phyloP scores from a whole-genome alignment of 2,888 invertebrate species.

The Caenorhabditis japonica region DNA sequence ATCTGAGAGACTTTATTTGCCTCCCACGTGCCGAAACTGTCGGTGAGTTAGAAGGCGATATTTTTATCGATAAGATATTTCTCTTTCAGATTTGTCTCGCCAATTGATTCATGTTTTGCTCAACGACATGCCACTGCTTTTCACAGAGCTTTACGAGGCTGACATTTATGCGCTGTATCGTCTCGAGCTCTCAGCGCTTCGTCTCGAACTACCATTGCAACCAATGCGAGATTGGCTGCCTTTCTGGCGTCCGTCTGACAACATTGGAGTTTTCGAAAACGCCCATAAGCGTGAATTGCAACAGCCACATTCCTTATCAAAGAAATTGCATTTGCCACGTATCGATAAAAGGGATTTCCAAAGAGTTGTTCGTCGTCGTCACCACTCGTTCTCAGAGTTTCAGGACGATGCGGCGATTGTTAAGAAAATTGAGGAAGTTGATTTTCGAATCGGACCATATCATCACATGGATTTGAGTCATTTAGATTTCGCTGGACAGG shows the following conservation, averaged over 20 bases:
- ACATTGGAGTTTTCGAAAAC: too few species aligned
- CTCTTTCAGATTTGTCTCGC: constrained; percentile 7
- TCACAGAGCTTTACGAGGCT: background rate
- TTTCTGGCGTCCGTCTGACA: too few species aligned
- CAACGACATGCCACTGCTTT: background rate
- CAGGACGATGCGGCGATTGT: background rate
- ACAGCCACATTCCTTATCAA: too few species aligned
- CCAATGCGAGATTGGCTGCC: background rate
- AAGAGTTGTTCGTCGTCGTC: background rate
- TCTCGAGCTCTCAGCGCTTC: background rate
- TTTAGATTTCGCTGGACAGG: too few species aligned
- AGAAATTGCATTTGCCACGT: too few species aligned
- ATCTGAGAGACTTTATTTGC: background rate
- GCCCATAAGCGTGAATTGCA: too few species aligned
- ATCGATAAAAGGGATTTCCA: too few species aligned
- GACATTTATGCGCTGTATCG: constrained; percentile 1
- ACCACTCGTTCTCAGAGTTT: constrained; percentile 4
- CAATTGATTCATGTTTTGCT: background rate
- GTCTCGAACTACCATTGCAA: background rate
- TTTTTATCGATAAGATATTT: background rate
- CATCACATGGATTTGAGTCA: too few species aligned
- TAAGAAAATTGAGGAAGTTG: too few species aligned
- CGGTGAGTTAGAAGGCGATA: constrained; percentile 2
- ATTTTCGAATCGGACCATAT: too few species aligned
- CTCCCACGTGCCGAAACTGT: background rate